Evolutionary conservation across 2,888 invertebrate genomes (phyloP).

Genomic region (Taphrorychus bicolor): DNA sequence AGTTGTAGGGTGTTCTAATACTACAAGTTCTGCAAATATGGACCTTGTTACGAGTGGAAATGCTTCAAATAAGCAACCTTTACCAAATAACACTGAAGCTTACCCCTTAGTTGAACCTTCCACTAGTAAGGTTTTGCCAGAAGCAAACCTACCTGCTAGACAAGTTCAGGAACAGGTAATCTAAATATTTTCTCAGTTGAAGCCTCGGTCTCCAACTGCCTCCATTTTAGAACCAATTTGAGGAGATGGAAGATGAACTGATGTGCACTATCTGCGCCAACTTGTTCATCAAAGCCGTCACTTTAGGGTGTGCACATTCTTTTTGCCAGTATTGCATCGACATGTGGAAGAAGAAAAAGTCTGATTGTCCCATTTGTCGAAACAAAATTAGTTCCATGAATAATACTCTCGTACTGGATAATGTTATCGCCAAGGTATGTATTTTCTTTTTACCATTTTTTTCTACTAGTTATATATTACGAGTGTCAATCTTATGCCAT

Average conservation of each 20-base stretch:
- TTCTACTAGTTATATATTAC: neutral
- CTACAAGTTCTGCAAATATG: too few species aligned
- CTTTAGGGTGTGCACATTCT: conserved; percentile 76
- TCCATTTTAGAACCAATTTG: conserved; percentile 35
- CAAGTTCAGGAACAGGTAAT: neutral
- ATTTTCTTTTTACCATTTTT: too few species aligned
- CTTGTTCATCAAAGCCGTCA: conserved; percentile 73
- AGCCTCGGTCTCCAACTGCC: neutral
- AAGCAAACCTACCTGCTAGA: too few species aligned
- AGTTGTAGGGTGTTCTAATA: too few species aligned
- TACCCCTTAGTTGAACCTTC: too few species aligned
- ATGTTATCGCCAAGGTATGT: conserved; percentile 73
- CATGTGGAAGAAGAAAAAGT: conserved; percentile 73
- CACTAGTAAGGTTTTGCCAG: too few species aligned
- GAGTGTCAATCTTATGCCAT: too few species aligned
- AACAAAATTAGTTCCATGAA: conserved; percentile 62
- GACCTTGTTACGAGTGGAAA: too few species aligned
- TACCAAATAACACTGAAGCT: too few species aligned
- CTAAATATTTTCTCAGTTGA: neutral
- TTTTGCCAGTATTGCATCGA: conserved; percentile 77
- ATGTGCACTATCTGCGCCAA: conserved; percentile 80
- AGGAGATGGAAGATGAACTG: conserved; percentile 70
- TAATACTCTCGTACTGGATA: conserved; percentile 72
- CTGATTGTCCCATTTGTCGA: conserved; percentile 76
- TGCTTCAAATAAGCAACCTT: too few species aligned